Evolutionary conservation across 1,140 invertebrate species (phyloP), one percentile per base, ranked within the genome.

Genomic region (Drosophila lacteicornis): DNA sequence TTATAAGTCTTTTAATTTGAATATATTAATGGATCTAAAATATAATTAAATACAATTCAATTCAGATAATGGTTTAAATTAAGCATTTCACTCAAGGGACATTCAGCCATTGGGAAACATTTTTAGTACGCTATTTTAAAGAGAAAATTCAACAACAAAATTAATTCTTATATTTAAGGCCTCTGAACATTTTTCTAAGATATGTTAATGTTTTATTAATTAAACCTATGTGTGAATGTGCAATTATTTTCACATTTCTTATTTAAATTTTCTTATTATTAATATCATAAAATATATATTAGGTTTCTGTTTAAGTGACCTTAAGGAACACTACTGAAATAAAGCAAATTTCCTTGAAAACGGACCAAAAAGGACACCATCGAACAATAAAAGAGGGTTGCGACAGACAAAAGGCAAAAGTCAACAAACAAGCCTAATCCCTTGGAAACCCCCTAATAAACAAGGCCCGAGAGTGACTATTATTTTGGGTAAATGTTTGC

Each of bases 361-460:
- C 8, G n/a, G 19, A 25, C 15, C 36, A 25, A 9, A 27, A 43
- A 17, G 22, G 22, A 46, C 27, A 15, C 25, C 57, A 33, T 45
- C 11, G n/a, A n/a, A n/a, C n/a, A n/a, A 15, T 43, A 4, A 2
- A 33, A 6, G 13, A 19, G 33, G 36, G 36, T 27, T 61, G 57
- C 38, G 15, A 27, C 12, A 30, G 19, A 33, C 36, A 62, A 50
- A 70, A 30, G 30, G 53, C 17, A 50, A 43, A 49, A 17, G 66
- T 71, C 67, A 60, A 33, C 53, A 59, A 71, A 73, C 38, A 73
- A 19, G 33, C 7, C 45, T 57, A 27, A 70, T 71, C 69, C 65
- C 51, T 22, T 12, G 27, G 33, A 19, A 75, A 49, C 36, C 69
- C 17, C n/a, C 22, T 53, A 27, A 15, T 38, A 53, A 36, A 25